A percentile compares a stretch with the other conserved stretches of the same genome.
phyloP scores from a whole-genome alignment of 2,797 vertebrate genomes.

The Delichon dasypus region DNA sequence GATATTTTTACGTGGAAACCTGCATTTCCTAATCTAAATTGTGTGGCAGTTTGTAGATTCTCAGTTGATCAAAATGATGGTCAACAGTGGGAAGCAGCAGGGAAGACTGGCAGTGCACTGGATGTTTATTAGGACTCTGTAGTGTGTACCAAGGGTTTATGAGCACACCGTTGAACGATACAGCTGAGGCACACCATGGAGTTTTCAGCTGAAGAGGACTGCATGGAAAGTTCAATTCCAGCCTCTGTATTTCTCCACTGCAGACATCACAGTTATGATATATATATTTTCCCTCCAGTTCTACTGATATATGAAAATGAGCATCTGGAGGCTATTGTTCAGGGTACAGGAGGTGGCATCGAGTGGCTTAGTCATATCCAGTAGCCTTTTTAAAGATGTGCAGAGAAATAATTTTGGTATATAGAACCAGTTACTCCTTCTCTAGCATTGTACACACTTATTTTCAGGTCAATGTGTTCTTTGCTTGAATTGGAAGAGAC shows the following conservation, averaged over 20 bases:
- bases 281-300: background rate
- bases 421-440: background rate
- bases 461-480: constrained; percentile 30
- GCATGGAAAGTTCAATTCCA: background rate
- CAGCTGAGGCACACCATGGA: background rate
- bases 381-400: constrained; percentile 1
- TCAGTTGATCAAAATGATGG: background rate
- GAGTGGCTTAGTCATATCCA: constrained; percentile 33
- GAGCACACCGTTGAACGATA: background rate
- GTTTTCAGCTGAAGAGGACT: background rate
- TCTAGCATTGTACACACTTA: background rate
- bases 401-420: constrained; percentile 15
- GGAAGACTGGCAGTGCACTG: background rate
- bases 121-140: background rate
- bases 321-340: constrained; percentile 37
- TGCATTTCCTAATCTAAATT: background rate
- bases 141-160: background rate
- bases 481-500: background rate
- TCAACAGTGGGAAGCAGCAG: background rate
- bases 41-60: background rate
- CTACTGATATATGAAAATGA: constrained; percentile 52
- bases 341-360: constrained; percentile 1
- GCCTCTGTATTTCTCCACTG: background rate
- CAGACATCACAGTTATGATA: background rate
- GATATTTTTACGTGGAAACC: background rate